A percentile compares a stretch with the other conserved stretches of the same genome.
Evolutionary conservation across 2,888 invertebrate species (phyloP).

Genomic region (Cylindroiulus punctatus): DNA sequence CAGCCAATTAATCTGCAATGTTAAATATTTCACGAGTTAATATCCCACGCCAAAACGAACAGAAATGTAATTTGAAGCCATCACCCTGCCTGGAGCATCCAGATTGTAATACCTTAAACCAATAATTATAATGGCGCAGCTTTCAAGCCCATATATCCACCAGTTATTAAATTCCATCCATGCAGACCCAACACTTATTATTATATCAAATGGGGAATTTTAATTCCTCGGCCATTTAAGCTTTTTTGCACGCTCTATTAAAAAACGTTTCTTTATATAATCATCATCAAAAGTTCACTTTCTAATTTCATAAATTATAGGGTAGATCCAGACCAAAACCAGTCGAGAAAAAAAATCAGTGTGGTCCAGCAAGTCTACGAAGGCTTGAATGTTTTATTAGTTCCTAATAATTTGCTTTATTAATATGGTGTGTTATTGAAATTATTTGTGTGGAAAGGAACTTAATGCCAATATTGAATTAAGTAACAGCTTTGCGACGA

Average conservation of each 20-base stretch:
- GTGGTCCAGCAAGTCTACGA: not conserved
- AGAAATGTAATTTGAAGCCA: not conserved
- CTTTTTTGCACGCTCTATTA: slow-evolving; percentile 16
- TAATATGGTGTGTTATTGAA: too few relatives aligned
- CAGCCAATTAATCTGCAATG: slow-evolving; percentile 30
- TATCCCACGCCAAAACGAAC: slow-evolving; percentile 1
- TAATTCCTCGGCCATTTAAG: not conserved
- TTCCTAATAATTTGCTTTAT: too few relatives aligned
- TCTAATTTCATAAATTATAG: slow-evolving; percentile 36
- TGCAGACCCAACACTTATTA: not conserved
- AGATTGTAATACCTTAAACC: not conserved
- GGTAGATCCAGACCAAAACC: not conserved
- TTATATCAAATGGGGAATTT: slow-evolving; percentile 42
- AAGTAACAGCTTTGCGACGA: too few relatives aligned
- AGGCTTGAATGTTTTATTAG: not conserved
- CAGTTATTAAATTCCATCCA: slow-evolving; percentile 32
- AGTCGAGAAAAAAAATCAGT: not conserved
- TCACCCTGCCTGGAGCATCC: not conserved
- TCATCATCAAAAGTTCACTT: slow-evolving; percentile 40
- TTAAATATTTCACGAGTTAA: slow-evolving; percentile 42
- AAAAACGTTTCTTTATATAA: slow-evolving; percentile 24
- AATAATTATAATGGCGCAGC: slow-evolving; percentile 27
- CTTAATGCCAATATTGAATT: too few relatives aligned
- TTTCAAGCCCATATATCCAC: slow-evolving; percentile 36
- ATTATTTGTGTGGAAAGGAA: too few relatives aligned